A percentile compares a stretch with the other conserved stretches of the same genome.
These are phyloP conservation scores for Melitaea athalia DNA, from an alignment of 2,888 invertebrate genomes.

Conservation along the genomic window DNA sequence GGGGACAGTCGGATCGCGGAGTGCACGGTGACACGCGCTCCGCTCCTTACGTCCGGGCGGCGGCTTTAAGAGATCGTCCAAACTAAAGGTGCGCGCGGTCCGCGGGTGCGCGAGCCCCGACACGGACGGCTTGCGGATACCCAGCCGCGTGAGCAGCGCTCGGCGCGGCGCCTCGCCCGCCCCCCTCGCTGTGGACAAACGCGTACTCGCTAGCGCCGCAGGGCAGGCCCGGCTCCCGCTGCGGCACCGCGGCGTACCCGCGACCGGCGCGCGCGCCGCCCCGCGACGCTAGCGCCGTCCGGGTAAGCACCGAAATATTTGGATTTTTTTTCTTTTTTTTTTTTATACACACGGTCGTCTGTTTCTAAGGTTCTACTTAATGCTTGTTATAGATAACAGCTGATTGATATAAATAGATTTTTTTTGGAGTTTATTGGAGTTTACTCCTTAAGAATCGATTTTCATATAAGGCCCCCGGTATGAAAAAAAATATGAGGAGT, in stretches of 20 bases:
- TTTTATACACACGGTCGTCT: too few relatives aligned
- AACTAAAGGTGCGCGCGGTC: conserved; percentile 91
- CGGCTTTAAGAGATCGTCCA: conserved; percentile 93
- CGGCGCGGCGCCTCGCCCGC: conserved; percentile 71
- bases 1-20: conserved; percentile 54
- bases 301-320: conserved; percentile 32
- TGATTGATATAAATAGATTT: too few relatives aligned
- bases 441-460: too few relatives aligned
- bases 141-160: conserved; percentile 90
- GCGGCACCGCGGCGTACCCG: conserved; percentile 63
- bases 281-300: conserved; percentile 60
- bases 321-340: too few relatives aligned
- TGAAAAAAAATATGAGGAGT: too few relatives aligned
- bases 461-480: too few relatives aligned
- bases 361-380: too few relatives aligned
- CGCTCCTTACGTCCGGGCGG: conserved; percentile 90
- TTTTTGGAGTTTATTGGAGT: too few relatives aligned
- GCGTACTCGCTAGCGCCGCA: conserved; percentile 44
- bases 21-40: conserved; percentile 61
- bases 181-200: conserved; percentile 44
- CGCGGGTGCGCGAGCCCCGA: conserved; percentile 88
- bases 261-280: conserved; percentile 36
- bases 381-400: too few relatives aligned
- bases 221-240: conserved; percentile 56
- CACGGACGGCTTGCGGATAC: conserved; percentile 94